Evolutionary conservation across 2,113 vertebrate species (phyloP), one percentile per base, ranked within the genome.

Genomic region (Hymenochirus boettgeri): DNA sequence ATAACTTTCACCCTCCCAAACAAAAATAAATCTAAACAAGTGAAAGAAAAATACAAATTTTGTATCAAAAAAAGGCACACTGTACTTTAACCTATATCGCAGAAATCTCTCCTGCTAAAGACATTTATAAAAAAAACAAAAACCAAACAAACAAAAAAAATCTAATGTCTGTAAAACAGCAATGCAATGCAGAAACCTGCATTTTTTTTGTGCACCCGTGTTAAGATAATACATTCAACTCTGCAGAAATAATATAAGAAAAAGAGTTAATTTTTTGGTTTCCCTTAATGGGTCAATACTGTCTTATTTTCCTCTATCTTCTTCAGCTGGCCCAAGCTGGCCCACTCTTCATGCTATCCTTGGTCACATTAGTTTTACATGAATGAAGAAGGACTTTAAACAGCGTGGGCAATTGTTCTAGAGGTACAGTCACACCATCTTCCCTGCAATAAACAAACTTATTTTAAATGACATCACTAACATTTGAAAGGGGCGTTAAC

Each of bases 221-320:
- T 92, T 93, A 92, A 95, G 93, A 93, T 93, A 89, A 97, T 99
- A 99, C 95, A 99, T 98, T 99, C 96, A 99, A 94, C 96, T 98
- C 94, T 97, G 96, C 98, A 94, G 94, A 96, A 99, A 99, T 99
- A 99, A 99, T 98, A 98, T 98, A 87, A 94, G 90, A 93, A 84
- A 84, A 88, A 73, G 82, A 83, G 81, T 79, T 71, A 84, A 85
- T 31, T 71, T 62, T 64, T 39, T 69, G 60, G 71, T 84, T 73
- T 75, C 69, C 71, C 71, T 61, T 26, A 29, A 29, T 27, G 72
- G 71, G 70, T 22, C 23, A 15, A n/a, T 56, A 76, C 72, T 77
- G 70, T 70, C 55, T 46, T 52, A 39, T 66, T 39, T 67, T 62
- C 26, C 69, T 69, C 7, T 8, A 71, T 26, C 35, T 64, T 57